Percentiles rank a stretch among this genome's conserved stretches.
Conservation (phyloP, 2,797 vertebrate species). For the Halcyon smyrnensis region DNA sequence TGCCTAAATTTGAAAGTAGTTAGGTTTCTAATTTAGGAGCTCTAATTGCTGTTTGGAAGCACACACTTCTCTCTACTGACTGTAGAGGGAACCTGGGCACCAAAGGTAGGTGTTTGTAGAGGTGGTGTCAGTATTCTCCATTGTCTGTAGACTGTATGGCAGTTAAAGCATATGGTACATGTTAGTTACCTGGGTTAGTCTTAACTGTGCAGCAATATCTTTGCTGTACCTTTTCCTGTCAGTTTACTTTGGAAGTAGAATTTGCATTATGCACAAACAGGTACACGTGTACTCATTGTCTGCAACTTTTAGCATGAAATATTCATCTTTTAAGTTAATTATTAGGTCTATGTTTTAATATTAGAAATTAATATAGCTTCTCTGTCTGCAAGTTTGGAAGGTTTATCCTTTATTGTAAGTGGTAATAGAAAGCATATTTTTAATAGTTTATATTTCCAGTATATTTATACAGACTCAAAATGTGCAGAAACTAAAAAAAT, state of each 20-base stretch:
- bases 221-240: neutral
- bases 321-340: neutral
- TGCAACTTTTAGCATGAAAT: neutral
- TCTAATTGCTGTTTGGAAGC: neutral
- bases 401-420: neutral
- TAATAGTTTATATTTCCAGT: neutral
- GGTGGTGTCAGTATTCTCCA: neutral
- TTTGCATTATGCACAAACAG: neutral
- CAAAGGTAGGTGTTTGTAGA: neutral
- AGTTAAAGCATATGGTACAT: neutral
- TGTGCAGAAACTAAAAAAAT: neutral
- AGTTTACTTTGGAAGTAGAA: neutral
- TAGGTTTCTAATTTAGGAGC: neutral
- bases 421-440: neutral
- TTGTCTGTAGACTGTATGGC: neutral
- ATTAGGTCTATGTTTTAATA: neutral
- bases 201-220: neutral
- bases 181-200: neutral
- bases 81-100: conserved; percentile 43
- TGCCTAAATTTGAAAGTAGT: neutral
- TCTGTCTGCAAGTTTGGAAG: neutral
- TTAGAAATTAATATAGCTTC: neutral
- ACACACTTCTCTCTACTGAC: neutral
- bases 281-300: rapidly evolving
- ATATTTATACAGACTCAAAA: neutral